Evolutionary conservation across 2,797 vertebrate species (phyloP).

Genomic region (Lacerta bilineata): DNA sequence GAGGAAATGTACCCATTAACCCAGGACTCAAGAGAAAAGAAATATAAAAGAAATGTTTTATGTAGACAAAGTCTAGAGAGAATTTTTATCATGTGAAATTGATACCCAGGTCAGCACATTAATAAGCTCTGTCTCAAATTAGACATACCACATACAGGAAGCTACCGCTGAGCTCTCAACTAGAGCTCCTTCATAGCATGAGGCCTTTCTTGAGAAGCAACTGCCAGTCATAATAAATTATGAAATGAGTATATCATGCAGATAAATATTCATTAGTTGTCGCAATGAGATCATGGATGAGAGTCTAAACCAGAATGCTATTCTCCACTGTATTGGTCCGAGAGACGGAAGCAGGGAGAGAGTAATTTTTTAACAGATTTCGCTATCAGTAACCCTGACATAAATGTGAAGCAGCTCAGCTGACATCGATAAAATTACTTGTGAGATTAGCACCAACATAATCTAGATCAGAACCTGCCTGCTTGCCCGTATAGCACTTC

Average conservation of each 20-base stretch:
- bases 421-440: conserved; percentile 36
- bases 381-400: not conserved
- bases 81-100: rapidly evolving
- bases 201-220: not conserved
- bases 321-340: not conserved
- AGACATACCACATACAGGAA: not conserved
- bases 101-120: not conserved
- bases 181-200: rapidly evolving
- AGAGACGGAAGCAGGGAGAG: not conserved
- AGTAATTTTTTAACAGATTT: not conserved
- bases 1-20: conserved; percentile 27
- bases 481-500: conserved; percentile 23
- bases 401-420: conserved; percentile 36
- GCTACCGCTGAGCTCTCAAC: not conserved
- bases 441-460: not conserved
- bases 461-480: conserved; percentile 22
- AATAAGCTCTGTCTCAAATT: not conserved
- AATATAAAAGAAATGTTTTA: not conserved
- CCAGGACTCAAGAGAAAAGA: not conserved
- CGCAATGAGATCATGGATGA: conserved; percentile 10
- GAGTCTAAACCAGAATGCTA: conserved; percentile 1
- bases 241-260: conserved; percentile 41
- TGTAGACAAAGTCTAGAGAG: conserved; percentile 28
- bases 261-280: conserved; percentile 50
- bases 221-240: conserved; percentile 34